These are phyloP conservation scores for Nanorana parkeri DNA, from an alignment of 2,113 vertebrate species.

Conservation along the genomic window DNA sequence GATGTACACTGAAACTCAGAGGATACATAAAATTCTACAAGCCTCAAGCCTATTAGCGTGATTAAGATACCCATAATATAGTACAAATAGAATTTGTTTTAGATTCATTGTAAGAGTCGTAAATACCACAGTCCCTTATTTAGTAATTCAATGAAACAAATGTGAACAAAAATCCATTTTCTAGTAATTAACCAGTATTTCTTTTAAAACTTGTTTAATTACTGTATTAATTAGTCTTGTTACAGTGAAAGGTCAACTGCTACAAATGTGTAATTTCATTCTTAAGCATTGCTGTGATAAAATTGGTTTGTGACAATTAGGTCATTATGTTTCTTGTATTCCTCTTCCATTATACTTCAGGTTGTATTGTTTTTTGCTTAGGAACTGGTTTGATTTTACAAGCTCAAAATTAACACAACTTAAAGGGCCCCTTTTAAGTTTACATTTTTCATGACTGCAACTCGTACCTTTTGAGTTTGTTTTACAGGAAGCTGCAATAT, in stretches of 20 bases:
- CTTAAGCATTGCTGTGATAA: conserved; percentile 79
- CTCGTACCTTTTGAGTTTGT: neutral
- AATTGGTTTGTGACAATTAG: conserved; percentile 80
- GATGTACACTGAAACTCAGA: too few relatives aligned
- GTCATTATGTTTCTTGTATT: conserved; percentile 81
- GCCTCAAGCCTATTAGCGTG: neutral
- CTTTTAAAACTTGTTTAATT: conserved; percentile 77
- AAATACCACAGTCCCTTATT: conserved; percentile 17
- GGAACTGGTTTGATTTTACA: conserved; percentile 64
- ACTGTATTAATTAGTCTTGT: conserved; percentile 70
- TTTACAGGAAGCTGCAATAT: neutral
- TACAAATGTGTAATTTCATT: conserved; percentile 80
- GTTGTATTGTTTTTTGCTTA: conserved; percentile 76
- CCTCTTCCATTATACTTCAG: conserved; percentile 74
- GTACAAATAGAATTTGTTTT: conserved; percentile 14
- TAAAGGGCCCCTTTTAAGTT: neutral
- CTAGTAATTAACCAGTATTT: conserved; percentile 75
- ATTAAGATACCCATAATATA: neutral
- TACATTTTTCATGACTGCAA: too few relatives aligned
- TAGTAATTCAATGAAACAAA: conserved; percentile 37
- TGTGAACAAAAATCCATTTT: conserved; percentile 63
- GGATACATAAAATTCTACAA: neutral
- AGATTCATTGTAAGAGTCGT: conserved; percentile 19
- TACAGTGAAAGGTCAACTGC: conserved; percentile 79
- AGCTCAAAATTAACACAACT: conserved; percentile 57